Percentiles rank a stretch among this genome's conserved stretches.
Evolutionary conservation across 2,113 vertebrate genomes (phyloP).

Genomic region (Emydura subglobosa): DNA sequence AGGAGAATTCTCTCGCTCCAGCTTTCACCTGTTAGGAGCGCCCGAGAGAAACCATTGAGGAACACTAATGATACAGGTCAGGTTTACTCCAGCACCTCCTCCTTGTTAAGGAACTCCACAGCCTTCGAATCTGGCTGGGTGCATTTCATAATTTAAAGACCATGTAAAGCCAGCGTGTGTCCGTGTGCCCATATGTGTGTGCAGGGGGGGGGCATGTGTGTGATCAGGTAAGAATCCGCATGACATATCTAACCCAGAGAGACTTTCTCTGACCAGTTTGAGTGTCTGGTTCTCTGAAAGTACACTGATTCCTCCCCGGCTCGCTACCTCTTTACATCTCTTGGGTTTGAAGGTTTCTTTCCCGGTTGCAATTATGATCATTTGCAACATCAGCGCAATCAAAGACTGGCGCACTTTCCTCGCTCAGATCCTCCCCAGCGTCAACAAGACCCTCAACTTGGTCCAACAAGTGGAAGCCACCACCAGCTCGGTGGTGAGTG

Average conservation of each 20-base stretch:
- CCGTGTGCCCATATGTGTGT: neutral
- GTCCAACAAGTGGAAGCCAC: slow-evolving; percentile 84
- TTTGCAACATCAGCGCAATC: slow-evolving; percentile 89
- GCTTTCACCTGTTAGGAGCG: neutral
- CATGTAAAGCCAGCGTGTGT: neutral
- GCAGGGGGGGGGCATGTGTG: neutral
- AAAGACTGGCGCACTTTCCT: slow-evolving; percentile 91
- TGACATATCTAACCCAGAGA: slow-evolving; percentile 9
- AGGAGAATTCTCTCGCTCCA: neutral
- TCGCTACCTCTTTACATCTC: slow-evolving; percentile 41
- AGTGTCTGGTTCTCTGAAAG: slow-evolving; percentile 37
- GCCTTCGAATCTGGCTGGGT: neutral
- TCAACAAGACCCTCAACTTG: slow-evolving; percentile 86
- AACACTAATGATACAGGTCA: slow-evolving; percentile 30
- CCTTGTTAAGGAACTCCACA: slow-evolving; percentile 59
- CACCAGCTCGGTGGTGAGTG: slow-evolving; percentile 85
- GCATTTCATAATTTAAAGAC: slow-evolving; percentile 17
- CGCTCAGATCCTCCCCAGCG: slow-evolving; percentile 87
- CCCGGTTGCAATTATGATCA: slow-evolving; percentile 80
- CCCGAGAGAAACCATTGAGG: neutral
- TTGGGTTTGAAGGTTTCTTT: slow-evolving; percentile 37
- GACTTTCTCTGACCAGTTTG: slow-evolving; percentile 14
- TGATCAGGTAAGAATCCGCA: slow-evolving; percentile 49
- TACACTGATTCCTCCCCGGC: neutral
- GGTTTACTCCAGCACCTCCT: slow-evolving; percentile 25